These are phyloP conservation scores for Microtus richardsoni DNA, from an alignment of 2,113 vertebrate species.

Conservation along the genomic window DNA sequence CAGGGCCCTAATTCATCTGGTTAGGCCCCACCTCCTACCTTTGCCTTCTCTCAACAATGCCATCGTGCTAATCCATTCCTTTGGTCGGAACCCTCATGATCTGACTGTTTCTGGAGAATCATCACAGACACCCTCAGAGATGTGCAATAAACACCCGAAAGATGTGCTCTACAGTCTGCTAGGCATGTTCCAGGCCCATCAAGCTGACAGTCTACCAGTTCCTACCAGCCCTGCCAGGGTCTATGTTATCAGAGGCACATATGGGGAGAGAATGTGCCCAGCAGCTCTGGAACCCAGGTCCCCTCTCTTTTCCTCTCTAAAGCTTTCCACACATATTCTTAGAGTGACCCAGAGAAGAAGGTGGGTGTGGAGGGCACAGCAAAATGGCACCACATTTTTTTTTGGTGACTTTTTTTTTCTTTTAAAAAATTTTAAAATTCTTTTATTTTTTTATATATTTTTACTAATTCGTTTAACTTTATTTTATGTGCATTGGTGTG, in stretches of 20 bases:
- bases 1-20: neutral
- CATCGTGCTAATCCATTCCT: neutral
- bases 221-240: too few species aligned
- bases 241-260: too few species aligned
- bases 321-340: neutral
- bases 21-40: neutral
- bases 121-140: neutral
- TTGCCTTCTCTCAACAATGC: neutral
- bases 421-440: too few species aligned
- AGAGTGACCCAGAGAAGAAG: neutral
- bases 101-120: neutral
- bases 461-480: neutral
- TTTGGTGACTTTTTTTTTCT: neutral
- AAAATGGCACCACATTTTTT: neutral
- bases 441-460: neutral
- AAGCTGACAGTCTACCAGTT: neutral
- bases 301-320: neutral
- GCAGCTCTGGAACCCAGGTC: neutral
- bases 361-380: neutral
- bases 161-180: neutral
- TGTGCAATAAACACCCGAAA: neutral
- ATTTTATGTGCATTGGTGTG: neutral
- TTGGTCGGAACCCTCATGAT: neutral
- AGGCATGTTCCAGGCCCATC: neutral
- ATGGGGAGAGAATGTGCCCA: too few species aligned